These are phyloP conservation scores for Drosophila repleta DNA, from an alignment of 1,140 invertebrate genomes.

Conservation along the genomic window DNA sequence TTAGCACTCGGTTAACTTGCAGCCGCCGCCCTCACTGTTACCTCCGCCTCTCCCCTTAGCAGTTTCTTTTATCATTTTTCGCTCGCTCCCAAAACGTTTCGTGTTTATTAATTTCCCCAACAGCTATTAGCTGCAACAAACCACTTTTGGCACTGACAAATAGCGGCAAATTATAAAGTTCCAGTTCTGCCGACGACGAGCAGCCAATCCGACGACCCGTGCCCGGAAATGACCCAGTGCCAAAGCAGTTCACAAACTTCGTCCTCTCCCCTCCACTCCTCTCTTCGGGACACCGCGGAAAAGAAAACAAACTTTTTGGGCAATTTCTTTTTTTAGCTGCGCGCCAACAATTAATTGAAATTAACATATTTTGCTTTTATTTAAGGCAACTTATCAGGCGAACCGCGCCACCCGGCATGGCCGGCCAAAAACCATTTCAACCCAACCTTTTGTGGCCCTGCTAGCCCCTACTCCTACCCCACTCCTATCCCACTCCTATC, in stretches of 20 bases:
- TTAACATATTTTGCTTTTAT: slow-evolving; percentile 78
- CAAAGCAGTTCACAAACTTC: background rate
- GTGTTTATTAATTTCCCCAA: slow-evolving; percentile 67
- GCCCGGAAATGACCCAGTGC: slow-evolving; percentile 13
- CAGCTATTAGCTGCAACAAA: slow-evolving; percentile 71
- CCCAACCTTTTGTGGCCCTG: background rate
- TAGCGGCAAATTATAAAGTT: slow-evolving; percentile 69
- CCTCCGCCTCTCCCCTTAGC: too few relatives aligned
- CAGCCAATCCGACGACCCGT: background rate
- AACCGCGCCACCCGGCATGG: slow-evolving; percentile 5
- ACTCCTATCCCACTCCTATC: background rate
- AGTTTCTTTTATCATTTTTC: slow-evolving; percentile 17
- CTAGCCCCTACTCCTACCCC: background rate
- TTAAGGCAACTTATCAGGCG: slow-evolving; percentile 60
- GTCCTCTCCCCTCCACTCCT: background rate
- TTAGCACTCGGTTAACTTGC: slow-evolving; percentile 28
- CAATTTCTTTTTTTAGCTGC: slow-evolving; percentile 48
- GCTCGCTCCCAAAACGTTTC: slow-evolving; percentile 50
- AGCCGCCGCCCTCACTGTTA: background rate
- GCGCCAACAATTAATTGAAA: slow-evolving; percentile 78
- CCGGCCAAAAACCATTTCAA: slow-evolving; percentile 1
- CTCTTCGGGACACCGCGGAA: background rate
- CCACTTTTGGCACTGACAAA: slow-evolving; percentile 56
- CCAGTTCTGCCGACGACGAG: background rate
- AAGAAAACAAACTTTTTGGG: slow-evolving; percentile 22